Evolutionary conservation across 2,797 vertebrate genomes (phyloP), one percentile per base, ranked within the genome.

Genomic region (Catamblyrhynchus diadema): DNA sequence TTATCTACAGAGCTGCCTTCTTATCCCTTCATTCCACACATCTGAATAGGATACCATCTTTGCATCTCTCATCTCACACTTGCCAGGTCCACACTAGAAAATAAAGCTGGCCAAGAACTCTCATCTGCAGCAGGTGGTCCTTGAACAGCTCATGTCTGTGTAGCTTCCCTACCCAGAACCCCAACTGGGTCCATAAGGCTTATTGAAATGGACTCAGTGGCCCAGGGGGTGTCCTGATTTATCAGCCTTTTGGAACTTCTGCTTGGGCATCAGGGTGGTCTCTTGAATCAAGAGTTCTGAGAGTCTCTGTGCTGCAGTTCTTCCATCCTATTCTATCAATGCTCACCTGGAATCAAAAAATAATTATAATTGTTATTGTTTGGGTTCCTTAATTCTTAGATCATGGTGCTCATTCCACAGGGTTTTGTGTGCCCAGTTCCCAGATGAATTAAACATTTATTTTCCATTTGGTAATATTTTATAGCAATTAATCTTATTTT

Each of bases 391-490:
- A 71, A 61, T 67, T 92, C 33, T 83, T 88, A 41, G 27, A 10
- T 80, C 66, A 90, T 0, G 0, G 51, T 82, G 61, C 42, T 94
- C 25, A 69, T 93, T 96, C 48, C 62, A 66, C 59, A 54, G 64
- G 50, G 14, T 48, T 56, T 93, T 47, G 4, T 30, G 42, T 87
- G 83, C 51, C 48, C 33, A 51, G 10, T 64, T 88, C 59, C 57
- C 39, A 79, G 44, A 51, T 57, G 67, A 95, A 78, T 73, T 70
- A 88, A 73, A 90, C 42, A 27, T 61, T 93, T 44, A 24, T 90
- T 95, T 94, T 90, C 64, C 91, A 39, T 79, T 94, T 88, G 69
- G 73, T 78, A 92, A 44, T 64, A 41, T 79, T 95, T 86, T 87
- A 59, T 83, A 89, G 37, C 66, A 64, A 66, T 88, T 95, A 60